phyloP scores from a whole-genome alignment of 2,888 invertebrate species.

The Caenorhabditis sp. region DNA sequence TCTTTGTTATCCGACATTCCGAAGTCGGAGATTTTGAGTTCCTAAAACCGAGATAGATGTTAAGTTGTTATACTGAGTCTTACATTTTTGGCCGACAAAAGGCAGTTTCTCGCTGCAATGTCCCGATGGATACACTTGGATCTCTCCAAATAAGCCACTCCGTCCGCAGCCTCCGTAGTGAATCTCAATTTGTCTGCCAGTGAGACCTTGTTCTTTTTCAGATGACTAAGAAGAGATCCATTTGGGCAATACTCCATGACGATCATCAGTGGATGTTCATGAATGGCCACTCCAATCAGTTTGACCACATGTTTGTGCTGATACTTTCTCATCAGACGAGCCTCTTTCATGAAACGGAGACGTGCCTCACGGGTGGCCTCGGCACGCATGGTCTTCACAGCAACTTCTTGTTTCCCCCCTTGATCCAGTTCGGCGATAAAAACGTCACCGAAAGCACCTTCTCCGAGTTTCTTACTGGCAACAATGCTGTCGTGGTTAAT shows the following conservation, averaged over 20 bases:
- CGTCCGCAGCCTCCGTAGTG: conserved; percentile 86
- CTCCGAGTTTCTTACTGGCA: conserved; percentile 76
- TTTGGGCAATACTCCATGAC: conserved; percentile 80
- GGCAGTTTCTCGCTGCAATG: conserved; percentile 91
- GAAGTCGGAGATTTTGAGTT: conserved; percentile 84
- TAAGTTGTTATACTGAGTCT: not conserved
- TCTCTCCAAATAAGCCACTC: conserved; percentile 90
- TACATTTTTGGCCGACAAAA: conserved; percentile 83
- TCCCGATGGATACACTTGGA: conserved; percentile 92
- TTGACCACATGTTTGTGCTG: conserved; percentile 77
- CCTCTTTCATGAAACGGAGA: conserved; percentile 79
- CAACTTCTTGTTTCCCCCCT: conserved; percentile 75
- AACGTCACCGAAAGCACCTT: conserved; percentile 75
- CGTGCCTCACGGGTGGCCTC: conserved; percentile 73
- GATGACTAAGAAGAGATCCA: conserved; percentile 70
- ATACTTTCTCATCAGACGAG: conserved; percentile 78
- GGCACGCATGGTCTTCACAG: conserved; percentile 79
- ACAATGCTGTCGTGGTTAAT: conserved; percentile 77
- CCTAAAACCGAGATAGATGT: conserved; percentile 42
- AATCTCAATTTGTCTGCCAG: conserved; percentile 72
- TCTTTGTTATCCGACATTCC: conserved; percentile 81
- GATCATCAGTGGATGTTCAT: conserved; percentile 80
- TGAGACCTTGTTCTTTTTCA: conserved; percentile 70
- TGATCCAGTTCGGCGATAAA: conserved; percentile 71
- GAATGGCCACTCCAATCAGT: conserved; percentile 75